These are phyloP conservation scores for Philereme vetulata DNA, from an alignment of 2,888 invertebrate genomes.

Conservation along the genomic window DNA sequence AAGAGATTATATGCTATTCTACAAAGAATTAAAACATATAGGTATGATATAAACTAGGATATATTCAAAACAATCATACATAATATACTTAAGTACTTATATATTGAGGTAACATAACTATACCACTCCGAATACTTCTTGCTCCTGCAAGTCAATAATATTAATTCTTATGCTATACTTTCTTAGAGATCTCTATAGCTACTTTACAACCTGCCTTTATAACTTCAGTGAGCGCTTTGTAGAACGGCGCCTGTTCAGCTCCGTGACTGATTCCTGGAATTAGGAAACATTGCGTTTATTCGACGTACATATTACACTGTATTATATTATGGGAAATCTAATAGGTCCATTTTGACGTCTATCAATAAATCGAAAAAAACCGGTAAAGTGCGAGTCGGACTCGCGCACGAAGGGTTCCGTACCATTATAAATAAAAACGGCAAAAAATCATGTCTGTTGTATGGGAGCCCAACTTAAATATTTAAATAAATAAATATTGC, in stretches of 20 bases:
- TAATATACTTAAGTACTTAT: constrained; percentile 14
- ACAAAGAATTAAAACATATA: not conserved
- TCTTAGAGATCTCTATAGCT: constrained; percentile 97
- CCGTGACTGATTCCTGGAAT: constrained; percentile 91
- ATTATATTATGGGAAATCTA: no score
- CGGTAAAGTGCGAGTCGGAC: no score
- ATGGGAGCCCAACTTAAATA: no score
- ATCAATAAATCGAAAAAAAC: no score
- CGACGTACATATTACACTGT: no score
- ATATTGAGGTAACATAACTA: constrained; percentile 11
- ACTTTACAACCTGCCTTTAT: constrained; percentile 97
- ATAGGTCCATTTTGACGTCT: no score
- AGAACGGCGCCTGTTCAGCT: constrained; percentile 97
- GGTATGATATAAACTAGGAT: constrained; percentile 7
- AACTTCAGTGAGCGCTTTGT: constrained; percentile 90
- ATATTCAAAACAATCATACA: constrained; percentile 34
- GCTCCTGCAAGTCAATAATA: no score
- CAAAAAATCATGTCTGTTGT: no score
- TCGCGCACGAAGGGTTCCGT: no score
- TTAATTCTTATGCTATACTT: constrained; percentile 85
- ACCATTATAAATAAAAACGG: no score
- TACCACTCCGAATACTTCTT: not conserved
- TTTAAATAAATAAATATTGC: no score
- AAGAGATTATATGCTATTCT: not conserved
- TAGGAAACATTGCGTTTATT: not conserved